These are phyloP conservation scores for Tetramorium alpestre DNA, from an alignment of 1,140 invertebrate species.

Conservation along the genomic window DNA sequence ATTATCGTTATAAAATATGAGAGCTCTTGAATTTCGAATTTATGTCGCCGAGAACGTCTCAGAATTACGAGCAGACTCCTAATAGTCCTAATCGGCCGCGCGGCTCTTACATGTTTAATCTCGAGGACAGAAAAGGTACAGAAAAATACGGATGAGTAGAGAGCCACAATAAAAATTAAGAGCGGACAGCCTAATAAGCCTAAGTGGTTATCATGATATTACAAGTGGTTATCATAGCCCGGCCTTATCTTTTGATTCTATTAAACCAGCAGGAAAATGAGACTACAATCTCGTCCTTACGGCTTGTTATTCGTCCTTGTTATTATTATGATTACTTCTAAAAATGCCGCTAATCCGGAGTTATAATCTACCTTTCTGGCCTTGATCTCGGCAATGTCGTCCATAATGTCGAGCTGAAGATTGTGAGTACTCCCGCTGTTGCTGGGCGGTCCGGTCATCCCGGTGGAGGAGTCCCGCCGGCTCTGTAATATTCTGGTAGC, in stretches of 20 bases:
- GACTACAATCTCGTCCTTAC: neutral
- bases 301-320: neutral
- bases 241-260: neutral
- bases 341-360: neutral
- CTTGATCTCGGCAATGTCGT: slow-evolving; percentile 91
- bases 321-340: neutral
- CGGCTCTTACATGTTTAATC: neutral
- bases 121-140: neutral
- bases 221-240: neutral
- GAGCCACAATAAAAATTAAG: slow-evolving; percentile 2
- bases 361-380: slow-evolving; percentile 88
- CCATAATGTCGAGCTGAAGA: slow-evolving; percentile 94
- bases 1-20: neutral
- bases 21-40: neutral
- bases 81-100: neutral
- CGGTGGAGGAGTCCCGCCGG: slow-evolving; percentile 85
- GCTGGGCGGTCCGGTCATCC: slow-evolving; percentile 87
- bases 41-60: neutral
- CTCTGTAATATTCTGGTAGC: slow-evolving; percentile 82
- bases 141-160: neutral
- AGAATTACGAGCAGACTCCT: neutral
- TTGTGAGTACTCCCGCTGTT: slow-evolving; percentile 92
- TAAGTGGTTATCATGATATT: neutral
- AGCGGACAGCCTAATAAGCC: slow-evolving; percentile 4
- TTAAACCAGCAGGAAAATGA: neutral